Conservation (phyloP, 2,888 invertebrate species). For the Troides helena region DNA sequence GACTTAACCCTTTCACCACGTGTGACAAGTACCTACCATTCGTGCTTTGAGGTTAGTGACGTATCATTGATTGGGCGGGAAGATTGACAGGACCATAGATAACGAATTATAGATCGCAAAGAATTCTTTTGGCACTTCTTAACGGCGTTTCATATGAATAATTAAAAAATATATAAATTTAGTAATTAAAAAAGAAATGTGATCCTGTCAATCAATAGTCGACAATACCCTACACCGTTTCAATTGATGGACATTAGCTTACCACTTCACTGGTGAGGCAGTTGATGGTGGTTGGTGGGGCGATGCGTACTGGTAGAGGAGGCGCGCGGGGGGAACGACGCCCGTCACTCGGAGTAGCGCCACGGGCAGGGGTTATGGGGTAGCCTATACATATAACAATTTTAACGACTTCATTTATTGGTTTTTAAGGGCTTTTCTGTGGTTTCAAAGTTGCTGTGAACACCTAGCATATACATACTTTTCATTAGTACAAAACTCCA, state of each 20-base stretch:
- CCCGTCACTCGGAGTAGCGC: slow-evolving; percentile 57
- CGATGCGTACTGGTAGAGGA: slow-evolving; percentile 62
- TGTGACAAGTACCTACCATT: slow-evolving; percentile 8
- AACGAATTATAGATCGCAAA: not conserved
- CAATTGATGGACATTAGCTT: slow-evolving; percentile 60
- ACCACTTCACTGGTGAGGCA: slow-evolving; percentile 93
- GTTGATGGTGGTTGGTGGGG: slow-evolving; percentile 82
- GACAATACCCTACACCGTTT: slow-evolving; percentile 8
- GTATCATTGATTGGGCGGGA: slow-evolving; percentile 5
- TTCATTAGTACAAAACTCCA: too few relatives aligned
- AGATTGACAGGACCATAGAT: slow-evolving; percentile 16
- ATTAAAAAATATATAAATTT: not conserved
- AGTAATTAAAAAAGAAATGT: not conserved
- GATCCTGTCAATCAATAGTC: slow-evolving; percentile 15
- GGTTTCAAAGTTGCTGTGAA: too few relatives aligned
- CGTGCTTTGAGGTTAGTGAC: slow-evolving; percentile 24
- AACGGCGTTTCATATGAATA: not conserved
- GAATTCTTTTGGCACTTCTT: not conserved
- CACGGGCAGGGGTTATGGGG: slow-evolving; percentile 73
- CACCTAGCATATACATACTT: too few relatives aligned
- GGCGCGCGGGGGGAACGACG: slow-evolving; percentile 70
- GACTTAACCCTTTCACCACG: slow-evolving; percentile 16
- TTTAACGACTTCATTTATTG: too few relatives aligned
- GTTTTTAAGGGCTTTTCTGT: too few relatives aligned
- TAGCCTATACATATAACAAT: slow-evolving; percentile 51